Evolutionary conservation across 1,140 invertebrate species (phyloP).

Genomic region (Drosophila quadrilineata): DNA sequence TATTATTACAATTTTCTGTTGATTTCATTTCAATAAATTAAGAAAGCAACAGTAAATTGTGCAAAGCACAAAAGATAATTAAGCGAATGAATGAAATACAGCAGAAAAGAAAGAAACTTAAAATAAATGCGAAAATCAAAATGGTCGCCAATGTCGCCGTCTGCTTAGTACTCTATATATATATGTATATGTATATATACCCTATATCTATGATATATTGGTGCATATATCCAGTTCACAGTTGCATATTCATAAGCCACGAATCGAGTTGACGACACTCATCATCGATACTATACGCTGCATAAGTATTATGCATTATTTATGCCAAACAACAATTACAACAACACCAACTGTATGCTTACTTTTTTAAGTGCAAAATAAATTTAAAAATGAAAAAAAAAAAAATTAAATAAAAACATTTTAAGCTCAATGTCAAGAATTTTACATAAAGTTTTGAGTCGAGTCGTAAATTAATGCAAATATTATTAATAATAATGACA

Average conservation of each 20-base stretch:
- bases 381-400: slow-evolving; percentile 32
- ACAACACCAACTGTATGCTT: slow-evolving; percentile 1
- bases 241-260: slow-evolving; percentile 60
- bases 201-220: slow-evolving; percentile 16
- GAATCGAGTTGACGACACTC: slow-evolving; percentile 14
- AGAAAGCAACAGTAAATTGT: slow-evolving; percentile 64
- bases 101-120: too few species aligned
- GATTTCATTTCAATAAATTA: slow-evolving; percentile 78
- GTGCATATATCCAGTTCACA: slow-evolving; percentile 24
- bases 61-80: slow-evolving; percentile 53
- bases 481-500: slow-evolving; percentile 52
- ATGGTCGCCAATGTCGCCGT: too few species aligned
- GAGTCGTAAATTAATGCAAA: slow-evolving; percentile 40
- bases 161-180: slow-evolving; percentile 5
- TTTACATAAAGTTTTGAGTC: slow-evolving; percentile 29
- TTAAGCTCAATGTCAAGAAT: slow-evolving; percentile 48
- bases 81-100: slow-evolving; percentile 38
- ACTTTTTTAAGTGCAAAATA: slow-evolving; percentile 41
- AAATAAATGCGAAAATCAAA: slow-evolving; percentile 27
- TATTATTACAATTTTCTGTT: slow-evolving; percentile 68
- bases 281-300: slow-evolving; percentile 19
- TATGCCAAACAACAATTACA: slow-evolving; percentile 35
- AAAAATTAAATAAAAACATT: slow-evolving; percentile 43
- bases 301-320: slow-evolving; percentile 57
- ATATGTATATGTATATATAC: not conserved